phyloP scores from a whole-genome alignment of 2,797 vertebrate genomes.

The Etheostoma perlongum region DNA sequence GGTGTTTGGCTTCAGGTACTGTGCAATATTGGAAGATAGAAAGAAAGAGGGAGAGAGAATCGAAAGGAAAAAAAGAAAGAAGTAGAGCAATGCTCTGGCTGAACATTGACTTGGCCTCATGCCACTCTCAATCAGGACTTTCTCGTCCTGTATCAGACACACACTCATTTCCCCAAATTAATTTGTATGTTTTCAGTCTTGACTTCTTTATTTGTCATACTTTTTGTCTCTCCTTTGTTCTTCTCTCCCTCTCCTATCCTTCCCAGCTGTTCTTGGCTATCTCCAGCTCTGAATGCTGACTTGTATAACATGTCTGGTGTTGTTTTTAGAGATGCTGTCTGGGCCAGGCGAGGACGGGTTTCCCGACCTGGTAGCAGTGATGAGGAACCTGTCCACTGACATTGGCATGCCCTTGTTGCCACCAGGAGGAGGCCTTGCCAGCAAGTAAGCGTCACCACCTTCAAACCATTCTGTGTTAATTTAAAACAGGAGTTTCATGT shows the following conservation, averaged over 20 bases:
- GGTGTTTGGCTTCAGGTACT: conserved; percentile 62
- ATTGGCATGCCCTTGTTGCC: conserved; percentile 93
- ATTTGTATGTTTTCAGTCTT: conserved; percentile 30
- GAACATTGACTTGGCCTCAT: conserved; percentile 79
- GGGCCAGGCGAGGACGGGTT: conserved; percentile 92
- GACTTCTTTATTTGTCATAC: conserved; percentile 21
- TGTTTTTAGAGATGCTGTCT: conserved; percentile 87
- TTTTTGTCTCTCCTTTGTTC: conserved; percentile 13
- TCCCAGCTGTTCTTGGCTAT: conserved; percentile 37
- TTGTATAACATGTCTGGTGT: conserved; percentile 46
- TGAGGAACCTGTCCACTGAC: conserved; percentile 95
- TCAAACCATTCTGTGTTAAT: neutral
- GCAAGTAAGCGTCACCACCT: conserved; percentile 91
- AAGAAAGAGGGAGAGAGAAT: conserved; percentile 25
- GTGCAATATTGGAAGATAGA: conserved; percentile 39
- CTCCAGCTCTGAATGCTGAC: conserved; percentile 37
- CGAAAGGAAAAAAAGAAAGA: neutral
- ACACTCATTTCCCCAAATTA: conserved; percentile 19
- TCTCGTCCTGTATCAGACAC: conserved; percentile 20
- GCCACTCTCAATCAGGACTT: conserved; percentile 70
- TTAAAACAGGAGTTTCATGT: neutral
- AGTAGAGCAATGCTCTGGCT: conserved; percentile 81
- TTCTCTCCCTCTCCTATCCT: conserved; percentile 1
- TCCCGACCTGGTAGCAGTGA: conserved; percentile 95
- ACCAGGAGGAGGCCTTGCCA: conserved; percentile 97